Evolutionary conservation across 1,140 invertebrate species (phyloP), one percentile per base, ranked within the genome.

Genomic region (Monochamus saltuarius): DNA sequence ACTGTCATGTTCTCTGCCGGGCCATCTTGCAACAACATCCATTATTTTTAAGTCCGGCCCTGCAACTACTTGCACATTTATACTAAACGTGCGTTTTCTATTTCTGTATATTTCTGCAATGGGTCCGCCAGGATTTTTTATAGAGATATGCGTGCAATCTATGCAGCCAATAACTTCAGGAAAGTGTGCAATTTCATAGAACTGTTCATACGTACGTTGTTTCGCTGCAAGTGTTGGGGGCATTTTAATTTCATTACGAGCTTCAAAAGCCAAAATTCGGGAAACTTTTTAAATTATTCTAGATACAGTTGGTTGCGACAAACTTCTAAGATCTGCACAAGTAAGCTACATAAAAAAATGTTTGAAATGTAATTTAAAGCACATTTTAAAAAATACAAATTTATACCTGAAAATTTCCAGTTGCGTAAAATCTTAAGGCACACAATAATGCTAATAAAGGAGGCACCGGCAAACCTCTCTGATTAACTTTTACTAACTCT

Each of bases 61-160:
- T 59, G 64, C 65, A 29, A 74, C 65, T 40, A 62, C 61, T 45
- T 77, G 73, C n/a, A 76, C 69, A 59, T 75, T 75, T 10, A 77
- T 56, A n/a, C 67, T 72, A 58, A 69, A 71, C 62, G 57, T 72
- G 17, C 56, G 45, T 61, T 75, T 73, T 59, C 67, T 65, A 45
- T 77, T 75, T 1, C 72, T n/a, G 53, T 72, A 76, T 4, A 67
- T 39, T 46, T 75, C 67, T 13, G 67, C 66, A 43, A 68, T 61
- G 16, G 65, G 60, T 46, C 66, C 64, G 39, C 70, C 71, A 11
- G 72, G 72, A 40, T 57, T 64, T 10, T 17, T 34, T 17, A 72
- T 74, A 36, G 42, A 19, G 1, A 72, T 49, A 22, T 70, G 69
- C 1, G 69, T 69, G 49, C 72, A 68, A 46, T 73, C 71, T 35